These are phyloP conservation scores for Drosophila kanekoi DNA, from an alignment of 2,888 invertebrate species.

Conservation along the genomic window DNA sequence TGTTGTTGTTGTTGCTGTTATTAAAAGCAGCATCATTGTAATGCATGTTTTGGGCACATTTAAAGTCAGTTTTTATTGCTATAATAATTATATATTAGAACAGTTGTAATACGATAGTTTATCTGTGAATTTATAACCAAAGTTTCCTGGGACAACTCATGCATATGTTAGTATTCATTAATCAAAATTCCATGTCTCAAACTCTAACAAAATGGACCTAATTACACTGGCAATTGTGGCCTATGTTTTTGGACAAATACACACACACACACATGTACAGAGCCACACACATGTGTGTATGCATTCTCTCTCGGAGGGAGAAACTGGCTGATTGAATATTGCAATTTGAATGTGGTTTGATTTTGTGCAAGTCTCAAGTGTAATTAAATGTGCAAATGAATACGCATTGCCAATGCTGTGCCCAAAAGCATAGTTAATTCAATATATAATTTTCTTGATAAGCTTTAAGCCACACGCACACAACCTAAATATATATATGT, in stretches of 20 bases:
- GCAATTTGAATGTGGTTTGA: slow-evolving; percentile 72
- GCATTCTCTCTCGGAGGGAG: slow-evolving; percentile 24
- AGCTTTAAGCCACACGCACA: slow-evolving; percentile 6
- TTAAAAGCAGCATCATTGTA: neutral
- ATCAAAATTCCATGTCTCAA: slow-evolving; percentile 49
- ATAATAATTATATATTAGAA: neutral
- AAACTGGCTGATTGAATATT: slow-evolving; percentile 67
- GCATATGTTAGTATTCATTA: slow-evolving; percentile 45
- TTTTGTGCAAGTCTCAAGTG: slow-evolving; percentile 69
- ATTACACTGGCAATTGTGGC: slow-evolving; percentile 55
- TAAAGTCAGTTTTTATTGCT: neutral
- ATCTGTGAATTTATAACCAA: slow-evolving; percentile 12
- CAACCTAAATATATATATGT: too few species aligned
- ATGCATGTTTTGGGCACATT: slow-evolving; percentile 18
- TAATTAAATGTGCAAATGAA: slow-evolving; percentile 69
- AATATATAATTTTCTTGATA: slow-evolving; percentile 37
- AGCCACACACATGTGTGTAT: slow-evolving; percentile 4
- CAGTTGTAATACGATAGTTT: slow-evolving; percentile 9
- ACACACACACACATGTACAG: slow-evolving; percentile 6
- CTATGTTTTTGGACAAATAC: slow-evolving; percentile 26
- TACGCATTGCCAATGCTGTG: slow-evolving; percentile 32
- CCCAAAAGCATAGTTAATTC: slow-evolving; percentile 50
- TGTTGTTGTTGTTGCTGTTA: slow-evolving; percentile 1
- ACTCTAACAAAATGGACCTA: slow-evolving; percentile 43
- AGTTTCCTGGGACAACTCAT: slow-evolving; percentile 7